Percentiles rank a stretch among this genome's conserved stretches.
These are phyloP conservation scores for Euwallacea fornicatus DNA, from an alignment of 1,140 invertebrate genomes.

Conservation along the genomic window DNA sequence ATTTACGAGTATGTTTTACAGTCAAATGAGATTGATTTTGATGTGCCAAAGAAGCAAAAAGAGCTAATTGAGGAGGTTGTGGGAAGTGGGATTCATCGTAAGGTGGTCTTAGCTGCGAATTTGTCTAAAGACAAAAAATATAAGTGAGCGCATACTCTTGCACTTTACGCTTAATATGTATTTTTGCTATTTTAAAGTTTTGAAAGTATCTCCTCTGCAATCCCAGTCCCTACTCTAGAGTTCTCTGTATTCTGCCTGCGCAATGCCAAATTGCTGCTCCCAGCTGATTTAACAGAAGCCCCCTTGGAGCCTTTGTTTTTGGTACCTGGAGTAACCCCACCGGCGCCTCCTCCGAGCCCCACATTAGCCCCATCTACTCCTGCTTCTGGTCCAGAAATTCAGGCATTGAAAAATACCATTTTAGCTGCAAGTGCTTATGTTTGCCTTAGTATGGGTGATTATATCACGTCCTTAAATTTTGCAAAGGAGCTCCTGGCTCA, in stretches of 20 bases:
- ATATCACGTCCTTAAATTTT: slow-evolving; percentile 76
- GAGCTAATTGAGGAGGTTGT: slow-evolving; percentile 66
- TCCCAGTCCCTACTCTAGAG: slow-evolving; percentile 84
- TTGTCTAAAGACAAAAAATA: slow-evolving; percentile 62
- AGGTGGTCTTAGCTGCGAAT: slow-evolving; percentile 64
- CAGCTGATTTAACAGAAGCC: slow-evolving; percentile 46
- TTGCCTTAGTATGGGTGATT: slow-evolving; percentile 81
- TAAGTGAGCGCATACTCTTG: slow-evolving; percentile 47
- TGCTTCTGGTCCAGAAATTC: slow-evolving; percentile 39
- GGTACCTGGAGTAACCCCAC: slow-evolving; percentile 49
- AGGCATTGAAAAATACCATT: slow-evolving; percentile 66
- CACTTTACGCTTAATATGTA: neutral
- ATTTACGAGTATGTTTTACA: slow-evolving; percentile 42
- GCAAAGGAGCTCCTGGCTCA: slow-evolving; percentile 70
- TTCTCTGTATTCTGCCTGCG: slow-evolving; percentile 86
- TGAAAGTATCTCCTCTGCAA: slow-evolving; percentile 73
- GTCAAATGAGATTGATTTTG: slow-evolving; percentile 69
- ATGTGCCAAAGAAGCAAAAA: slow-evolving; percentile 63
- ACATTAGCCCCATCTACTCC: slow-evolving; percentile 53
- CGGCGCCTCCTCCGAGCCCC: slow-evolving; percentile 45
- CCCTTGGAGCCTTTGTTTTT: slow-evolving; percentile 48
- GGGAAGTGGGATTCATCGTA: slow-evolving; percentile 64
- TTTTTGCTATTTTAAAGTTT: neutral
- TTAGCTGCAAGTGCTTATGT: slow-evolving; percentile 82
- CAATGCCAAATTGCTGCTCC: slow-evolving; percentile 75